These are phyloP conservation scores for Lordiphosa clarofinis DNA, from an alignment of 1,140 invertebrate species.

Conservation along the genomic window DNA sequence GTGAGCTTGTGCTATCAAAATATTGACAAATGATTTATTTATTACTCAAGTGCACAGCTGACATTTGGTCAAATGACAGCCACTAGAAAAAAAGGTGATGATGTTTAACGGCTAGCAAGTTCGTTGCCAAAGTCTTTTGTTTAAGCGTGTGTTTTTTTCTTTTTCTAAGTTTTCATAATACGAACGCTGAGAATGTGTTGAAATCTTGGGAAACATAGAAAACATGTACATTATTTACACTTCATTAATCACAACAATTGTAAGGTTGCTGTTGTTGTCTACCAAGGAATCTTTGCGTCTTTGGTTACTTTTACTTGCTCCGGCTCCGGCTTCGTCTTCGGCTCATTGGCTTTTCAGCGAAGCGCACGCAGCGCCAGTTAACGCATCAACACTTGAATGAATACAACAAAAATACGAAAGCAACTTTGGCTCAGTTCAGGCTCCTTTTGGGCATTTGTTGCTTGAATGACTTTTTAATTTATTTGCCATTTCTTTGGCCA, in stretches of 20 bases:
- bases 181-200: conserved; percentile 67
- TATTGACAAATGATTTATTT: conserved; percentile 64
- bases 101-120: conserved; percentile 43
- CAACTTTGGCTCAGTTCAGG: conserved; percentile 23
- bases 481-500: conserved; percentile 75
- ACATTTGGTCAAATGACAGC: conserved; percentile 62
- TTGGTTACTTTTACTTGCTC: conserved; percentile 62
- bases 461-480: conserved; percentile 77
- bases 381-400: conserved; percentile 73
- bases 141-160: conserved; percentile 23
- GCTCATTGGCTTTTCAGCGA: conserved; percentile 74
- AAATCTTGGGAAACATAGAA: conserved; percentile 51
- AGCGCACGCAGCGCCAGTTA: conserved; percentile 71
- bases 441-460: conserved; percentile 58
- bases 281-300: conserved; percentile 37
- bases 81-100: conserved; percentile 23
- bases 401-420: conserved; percentile 22
- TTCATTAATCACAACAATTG: conserved; percentile 66
- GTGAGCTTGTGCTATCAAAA: conserved; percentile 9
- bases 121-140: conserved; percentile 72
- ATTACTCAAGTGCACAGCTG: conserved; percentile 56
- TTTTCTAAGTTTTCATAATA: conserved; percentile 30
- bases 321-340: conserved; percentile 36
- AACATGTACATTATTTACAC: conserved; percentile 73
- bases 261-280: conserved; percentile 45